Conservation (phyloP, 2,113 vertebrate genomes). For the Ovibos moschatus region DNA sequence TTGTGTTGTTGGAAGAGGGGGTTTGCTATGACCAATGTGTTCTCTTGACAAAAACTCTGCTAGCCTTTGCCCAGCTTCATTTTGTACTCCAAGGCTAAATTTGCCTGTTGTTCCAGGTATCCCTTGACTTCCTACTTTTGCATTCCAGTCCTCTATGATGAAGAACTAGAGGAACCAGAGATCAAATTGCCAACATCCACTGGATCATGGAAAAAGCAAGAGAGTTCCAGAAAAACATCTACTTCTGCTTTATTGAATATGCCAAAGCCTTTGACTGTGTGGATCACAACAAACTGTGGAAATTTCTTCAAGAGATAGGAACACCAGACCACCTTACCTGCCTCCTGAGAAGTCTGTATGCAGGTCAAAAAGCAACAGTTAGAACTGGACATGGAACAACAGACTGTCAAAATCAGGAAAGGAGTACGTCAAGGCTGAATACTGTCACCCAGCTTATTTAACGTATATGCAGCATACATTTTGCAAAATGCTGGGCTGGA, state of each 20-base stretch:
- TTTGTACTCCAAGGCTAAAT: background rate
- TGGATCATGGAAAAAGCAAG: background rate
- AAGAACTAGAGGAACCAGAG: background rate
- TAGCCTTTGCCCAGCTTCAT: background rate
- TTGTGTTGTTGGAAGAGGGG: background rate
- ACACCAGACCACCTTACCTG: background rate
- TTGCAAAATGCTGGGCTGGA: background rate
- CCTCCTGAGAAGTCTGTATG: background rate
- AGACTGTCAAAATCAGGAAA: background rate
- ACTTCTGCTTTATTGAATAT: background rate
- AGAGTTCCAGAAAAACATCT: background rate
- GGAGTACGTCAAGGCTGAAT: rapidly evolving
- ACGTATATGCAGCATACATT: background rate
- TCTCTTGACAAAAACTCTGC: background rate
- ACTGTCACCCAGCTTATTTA: background rate
- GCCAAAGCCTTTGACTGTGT: background rate
- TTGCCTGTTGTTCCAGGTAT: background rate
- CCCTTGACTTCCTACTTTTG: background rate
- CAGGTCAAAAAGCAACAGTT: background rate
- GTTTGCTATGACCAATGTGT: background rate
- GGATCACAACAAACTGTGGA: background rate
- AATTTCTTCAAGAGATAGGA: background rate
- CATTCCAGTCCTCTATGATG: background rate
- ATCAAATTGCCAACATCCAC: background rate
- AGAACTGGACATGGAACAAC: background rate